Evolutionary conservation across 2,113 vertebrate species (phyloP).

Genomic region (Cinclus mexicanus): DNA sequence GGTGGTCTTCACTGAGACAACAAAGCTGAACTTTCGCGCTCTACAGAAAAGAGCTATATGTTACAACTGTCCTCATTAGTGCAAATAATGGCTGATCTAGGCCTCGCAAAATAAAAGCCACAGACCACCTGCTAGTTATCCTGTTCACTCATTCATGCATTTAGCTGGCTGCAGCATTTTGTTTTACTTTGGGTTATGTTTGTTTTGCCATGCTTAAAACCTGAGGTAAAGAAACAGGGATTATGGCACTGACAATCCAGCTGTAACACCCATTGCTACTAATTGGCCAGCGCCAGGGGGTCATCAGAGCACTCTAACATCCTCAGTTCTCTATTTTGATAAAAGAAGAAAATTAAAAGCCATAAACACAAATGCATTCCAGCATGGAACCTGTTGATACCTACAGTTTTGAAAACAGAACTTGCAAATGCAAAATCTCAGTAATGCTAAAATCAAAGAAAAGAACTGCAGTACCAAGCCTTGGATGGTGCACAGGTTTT

Average conservation of each 20-base stretch:
- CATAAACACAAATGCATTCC: not conserved
- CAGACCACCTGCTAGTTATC: slow-evolving; percentile 61
- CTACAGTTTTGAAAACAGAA: not conserved
- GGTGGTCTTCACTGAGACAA: slow-evolving; percentile 47
- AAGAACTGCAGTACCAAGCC: not conserved
- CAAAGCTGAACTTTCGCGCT: slow-evolving; percentile 27
- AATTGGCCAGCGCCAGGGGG: slow-evolving; percentile 49
- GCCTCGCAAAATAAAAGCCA: slow-evolving; percentile 52
- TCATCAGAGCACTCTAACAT: not conserved
- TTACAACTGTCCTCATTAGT: slow-evolving; percentile 61
- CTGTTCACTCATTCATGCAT: slow-evolving; percentile 58
- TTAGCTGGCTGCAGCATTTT: slow-evolving; percentile 39
- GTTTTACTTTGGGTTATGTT: slow-evolving; percentile 49
- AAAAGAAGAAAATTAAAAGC: not conserved
- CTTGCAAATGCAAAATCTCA: not conserved
- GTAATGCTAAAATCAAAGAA: not conserved
- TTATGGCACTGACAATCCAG: slow-evolving; percentile 5
- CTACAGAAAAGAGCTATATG: slow-evolving; percentile 21
- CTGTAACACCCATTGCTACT: not conserved
- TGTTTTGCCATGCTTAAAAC: slow-evolving; percentile 45
- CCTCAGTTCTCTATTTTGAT: not conserved
- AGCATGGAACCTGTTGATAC: not conserved
- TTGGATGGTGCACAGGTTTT: not conserved
- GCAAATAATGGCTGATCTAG: slow-evolving; percentile 41
- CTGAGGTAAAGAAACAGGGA: not conserved